Conservation (phyloP, 2,797 vertebrate genomes). For the Tympanoctomys barrerae region DNA sequence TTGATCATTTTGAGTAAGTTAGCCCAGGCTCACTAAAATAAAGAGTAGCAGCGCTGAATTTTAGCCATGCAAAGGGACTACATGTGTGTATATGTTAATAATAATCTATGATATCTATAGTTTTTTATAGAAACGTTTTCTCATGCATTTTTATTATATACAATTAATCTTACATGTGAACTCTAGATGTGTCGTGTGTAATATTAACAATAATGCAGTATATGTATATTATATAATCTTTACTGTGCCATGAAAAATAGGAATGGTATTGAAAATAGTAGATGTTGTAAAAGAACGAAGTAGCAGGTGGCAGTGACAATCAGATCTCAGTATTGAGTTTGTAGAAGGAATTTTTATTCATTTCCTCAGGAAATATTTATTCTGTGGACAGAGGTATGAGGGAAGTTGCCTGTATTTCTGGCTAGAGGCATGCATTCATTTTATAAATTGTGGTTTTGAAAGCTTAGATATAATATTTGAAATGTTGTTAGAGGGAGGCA, state of each 20-base stretch:
- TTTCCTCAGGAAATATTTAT: neutral
- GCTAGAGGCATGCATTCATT: neutral
- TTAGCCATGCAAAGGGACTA: neutral
- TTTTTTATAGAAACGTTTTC: conserved; percentile 2
- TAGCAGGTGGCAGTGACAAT: conserved; percentile 15
- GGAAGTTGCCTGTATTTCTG: neutral
- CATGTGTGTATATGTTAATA: neutral
- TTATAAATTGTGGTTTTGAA: neutral
- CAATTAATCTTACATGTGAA: neutral
- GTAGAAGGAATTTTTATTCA: conserved; percentile 3
- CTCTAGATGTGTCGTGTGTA: neutral
- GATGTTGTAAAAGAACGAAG: conserved; percentile 27
- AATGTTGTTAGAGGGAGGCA: neutral
- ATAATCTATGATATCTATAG: neutral
- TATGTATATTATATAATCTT: neutral
- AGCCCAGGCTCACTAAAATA: neutral
- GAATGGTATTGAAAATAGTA: neutral
- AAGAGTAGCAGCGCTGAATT: neutral
- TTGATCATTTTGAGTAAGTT: conserved; percentile 25
- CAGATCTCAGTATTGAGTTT: conserved; percentile 6
- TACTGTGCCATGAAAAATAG: neutral
- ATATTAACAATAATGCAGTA: neutral
- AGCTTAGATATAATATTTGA: neutral
- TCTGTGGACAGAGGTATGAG: neutral
- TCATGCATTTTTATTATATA: conserved; percentile 28